These are phyloP conservation scores for Lepeophtheirus salmonis DNA, from an alignment of 1,140 invertebrate species.

Conservation along the genomic window DNA sequence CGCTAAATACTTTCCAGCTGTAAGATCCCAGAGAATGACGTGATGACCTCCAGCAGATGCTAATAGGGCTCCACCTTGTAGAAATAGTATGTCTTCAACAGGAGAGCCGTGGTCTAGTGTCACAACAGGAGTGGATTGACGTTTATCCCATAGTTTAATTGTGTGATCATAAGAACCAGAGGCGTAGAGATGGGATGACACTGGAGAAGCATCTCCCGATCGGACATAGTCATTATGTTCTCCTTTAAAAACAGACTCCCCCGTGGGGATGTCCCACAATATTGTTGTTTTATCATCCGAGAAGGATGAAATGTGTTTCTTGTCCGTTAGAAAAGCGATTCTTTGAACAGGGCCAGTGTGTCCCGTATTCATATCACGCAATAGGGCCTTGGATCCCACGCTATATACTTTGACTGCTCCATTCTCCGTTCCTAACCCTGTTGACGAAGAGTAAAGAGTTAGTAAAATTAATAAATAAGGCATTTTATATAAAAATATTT, in stretches of 20 bases:
- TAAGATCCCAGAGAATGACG: slow-evolving; percentile 9
- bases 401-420: not conserved
- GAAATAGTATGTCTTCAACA: slow-evolving; percentile 69
- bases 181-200: slow-evolving; percentile 49
- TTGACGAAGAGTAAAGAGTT: too few species aligned
- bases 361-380: not conserved
- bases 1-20: slow-evolving; percentile 18
- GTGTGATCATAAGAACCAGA: slow-evolving; percentile 85
- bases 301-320: slow-evolving; percentile 60
- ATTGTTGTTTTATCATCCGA: slow-evolving; percentile 76
- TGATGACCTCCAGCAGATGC: slow-evolving; percentile 51
- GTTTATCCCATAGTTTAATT: slow-evolving; percentile 68
- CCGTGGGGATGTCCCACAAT: slow-evolving; percentile 66
- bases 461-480: too few species aligned
- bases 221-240: slow-evolving; percentile 45
- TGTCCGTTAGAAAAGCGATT: slow-evolving; percentile 55
- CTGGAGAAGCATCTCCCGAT: slow-evolving; percentile 52
- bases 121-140: slow-evolving; percentile 39
- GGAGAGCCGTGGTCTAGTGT: slow-evolving; percentile 69
- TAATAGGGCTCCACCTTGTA: slow-evolving; percentile 76
- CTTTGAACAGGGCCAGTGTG: not conserved
- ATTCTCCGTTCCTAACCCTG: not conserved
- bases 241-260: not conserved
- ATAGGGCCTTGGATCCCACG: not conserved
- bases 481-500: not conserved